Conservation (phyloP, 2,113 vertebrate genomes). For the Nothoprocta perdicaria region DNA sequence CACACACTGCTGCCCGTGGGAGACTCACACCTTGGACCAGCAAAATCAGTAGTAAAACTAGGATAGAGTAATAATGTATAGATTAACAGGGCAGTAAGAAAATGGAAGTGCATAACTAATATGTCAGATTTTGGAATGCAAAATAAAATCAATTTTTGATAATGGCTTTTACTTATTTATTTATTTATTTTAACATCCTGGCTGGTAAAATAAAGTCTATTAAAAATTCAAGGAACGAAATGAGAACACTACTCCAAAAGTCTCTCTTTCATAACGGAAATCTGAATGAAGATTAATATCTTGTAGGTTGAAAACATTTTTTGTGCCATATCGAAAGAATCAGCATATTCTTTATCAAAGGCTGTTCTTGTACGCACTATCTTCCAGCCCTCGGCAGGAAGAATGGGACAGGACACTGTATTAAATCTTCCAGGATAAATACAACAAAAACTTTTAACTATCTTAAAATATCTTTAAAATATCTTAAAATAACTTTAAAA, state of each 20-base stretch:
- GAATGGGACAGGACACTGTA: no score
- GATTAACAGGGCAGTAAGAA: not conserved
- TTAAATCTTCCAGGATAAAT: not conserved
- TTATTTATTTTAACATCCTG: not conserved
- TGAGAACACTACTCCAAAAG: not conserved
- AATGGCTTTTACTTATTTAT: not conserved
- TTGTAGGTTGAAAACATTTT: not conserved
- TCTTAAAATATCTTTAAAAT: not conserved
- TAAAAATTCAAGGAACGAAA: not conserved
- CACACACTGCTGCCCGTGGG: accelerated
- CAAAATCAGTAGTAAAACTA: not conserved
- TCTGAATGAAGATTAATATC: not conserved
- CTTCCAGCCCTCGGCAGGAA: not conserved
- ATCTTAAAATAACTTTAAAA: not conserved
- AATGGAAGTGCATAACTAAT: not conserved
- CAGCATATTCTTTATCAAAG: not conserved
- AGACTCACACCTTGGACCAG: accelerated
- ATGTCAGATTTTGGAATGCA: not conserved
- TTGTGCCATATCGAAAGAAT: not conserved
- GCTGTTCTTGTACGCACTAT: not conserved
- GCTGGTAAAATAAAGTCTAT: not conserved
- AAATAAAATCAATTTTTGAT: not conserved
- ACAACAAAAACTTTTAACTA: not conserved
- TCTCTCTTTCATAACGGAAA: not conserved
- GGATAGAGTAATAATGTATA: no score